phyloP scores from a whole-genome alignment of 2,113 vertebrate species.

The Todiramphus saurophagus region DNA sequence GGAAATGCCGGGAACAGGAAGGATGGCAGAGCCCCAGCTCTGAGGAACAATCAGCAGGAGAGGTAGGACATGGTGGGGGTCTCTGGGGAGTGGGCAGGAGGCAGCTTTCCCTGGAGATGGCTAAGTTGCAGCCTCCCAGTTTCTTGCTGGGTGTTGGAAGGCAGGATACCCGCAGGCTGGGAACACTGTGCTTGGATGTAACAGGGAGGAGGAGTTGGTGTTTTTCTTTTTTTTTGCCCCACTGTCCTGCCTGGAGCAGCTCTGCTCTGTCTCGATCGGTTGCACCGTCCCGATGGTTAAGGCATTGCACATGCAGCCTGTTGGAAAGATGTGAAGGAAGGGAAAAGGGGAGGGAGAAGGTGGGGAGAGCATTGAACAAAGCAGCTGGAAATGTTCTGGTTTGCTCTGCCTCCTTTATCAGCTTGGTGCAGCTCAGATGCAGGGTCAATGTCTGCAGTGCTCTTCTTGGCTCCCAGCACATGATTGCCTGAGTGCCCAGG shows the following conservation, averaged over 20 bases:
- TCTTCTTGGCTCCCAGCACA: background rate
- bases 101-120: no score
- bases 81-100: background rate
- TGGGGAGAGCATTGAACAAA: background rate
- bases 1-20: accelerated
- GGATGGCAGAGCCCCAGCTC: accelerated
- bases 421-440: background rate
- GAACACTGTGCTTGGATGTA: accelerated
- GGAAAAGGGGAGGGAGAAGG: no score
- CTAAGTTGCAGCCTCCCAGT: background rate
- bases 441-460: background rate
- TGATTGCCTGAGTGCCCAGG: accelerated
- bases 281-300: accelerated
- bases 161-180: background rate
- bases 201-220: accelerated
- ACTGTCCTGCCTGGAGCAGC: background rate
- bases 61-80: accelerated
- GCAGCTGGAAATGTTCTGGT: background rate
- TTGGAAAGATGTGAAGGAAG: background rate
- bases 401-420: background rate
- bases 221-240: background rate
- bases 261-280: background rate
- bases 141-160: accelerated
- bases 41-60: accelerated
- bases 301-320: accelerated